A percentile compares a stretch with the other conserved stretches of the same genome.
Evolutionary conservation across 2,888 invertebrate species (phyloP).

Genomic region (Limnephilus marmoratus): DNA sequence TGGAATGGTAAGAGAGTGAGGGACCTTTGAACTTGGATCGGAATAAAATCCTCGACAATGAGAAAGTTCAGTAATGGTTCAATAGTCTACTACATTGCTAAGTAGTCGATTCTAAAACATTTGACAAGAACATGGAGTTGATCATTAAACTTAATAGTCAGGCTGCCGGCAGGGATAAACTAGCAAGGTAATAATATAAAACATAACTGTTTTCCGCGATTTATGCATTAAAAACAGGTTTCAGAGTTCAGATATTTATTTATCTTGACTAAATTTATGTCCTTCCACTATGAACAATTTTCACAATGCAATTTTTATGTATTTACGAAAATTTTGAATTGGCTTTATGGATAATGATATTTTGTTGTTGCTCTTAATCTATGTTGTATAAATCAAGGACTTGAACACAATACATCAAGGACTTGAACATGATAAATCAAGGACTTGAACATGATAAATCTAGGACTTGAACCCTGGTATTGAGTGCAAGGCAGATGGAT

Average conservation of each 20-base stretch:
- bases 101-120: background rate
- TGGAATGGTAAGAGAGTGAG: constrained; percentile 57
- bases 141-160: constrained; percentile 77
- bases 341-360: no score
- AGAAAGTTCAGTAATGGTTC: background rate
- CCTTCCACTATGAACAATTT: no score
- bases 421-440: no score
- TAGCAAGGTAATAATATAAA: constrained; percentile 73
- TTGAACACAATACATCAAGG: no score
- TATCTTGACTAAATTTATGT: background rate
- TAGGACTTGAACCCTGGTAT: background rate
- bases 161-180: constrained; percentile 77
- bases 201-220: background rate
- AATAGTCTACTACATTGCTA: background rate
- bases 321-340: no score
- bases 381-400: no score
- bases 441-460: background rate
- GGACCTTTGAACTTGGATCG: constrained; percentile 54
- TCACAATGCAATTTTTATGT: no score
- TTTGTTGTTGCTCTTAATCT: no score
- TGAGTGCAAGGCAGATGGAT: background rate
- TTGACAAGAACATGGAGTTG: constrained; percentile 72
- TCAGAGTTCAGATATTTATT: background rate
- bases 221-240: background rate
- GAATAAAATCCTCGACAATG: background rate